Percentiles rank a stretch among this genome's conserved stretches.
Conservation (phyloP, 2,113 vertebrate genomes). For the Aegithalos caudatus region DNA sequence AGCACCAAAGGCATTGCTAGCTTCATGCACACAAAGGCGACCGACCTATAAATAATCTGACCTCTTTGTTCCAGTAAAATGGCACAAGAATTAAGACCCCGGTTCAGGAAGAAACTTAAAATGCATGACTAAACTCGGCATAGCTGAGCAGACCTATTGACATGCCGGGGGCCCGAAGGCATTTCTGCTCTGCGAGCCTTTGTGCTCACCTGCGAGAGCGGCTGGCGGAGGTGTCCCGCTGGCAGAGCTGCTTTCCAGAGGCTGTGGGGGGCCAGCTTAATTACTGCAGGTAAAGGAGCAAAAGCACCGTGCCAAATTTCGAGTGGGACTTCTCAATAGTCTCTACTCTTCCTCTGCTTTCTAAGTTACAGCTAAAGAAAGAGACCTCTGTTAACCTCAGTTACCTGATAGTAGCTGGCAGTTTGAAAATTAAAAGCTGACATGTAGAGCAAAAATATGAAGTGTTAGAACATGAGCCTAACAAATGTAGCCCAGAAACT, state of each 20-base stretch:
- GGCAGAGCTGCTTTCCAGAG: neutral
- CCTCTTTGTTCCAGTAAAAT: conserved; percentile 26
- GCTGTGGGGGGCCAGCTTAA: neutral
- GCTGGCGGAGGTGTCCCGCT: neutral
- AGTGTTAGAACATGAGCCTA: neutral
- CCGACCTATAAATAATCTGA: conserved; percentile 6
- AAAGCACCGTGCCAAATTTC: neutral
- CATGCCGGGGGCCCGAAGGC: neutral
- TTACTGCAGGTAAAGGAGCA: neutral
- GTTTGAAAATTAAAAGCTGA: neutral
- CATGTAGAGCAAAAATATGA: neutral
- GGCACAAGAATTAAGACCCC: neutral
- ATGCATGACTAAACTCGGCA: conserved; percentile 6
- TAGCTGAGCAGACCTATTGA: neutral
- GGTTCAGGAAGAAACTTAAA: conserved; percentile 16
- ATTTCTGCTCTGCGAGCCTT: neutral
- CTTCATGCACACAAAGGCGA: conserved; percentile 1
- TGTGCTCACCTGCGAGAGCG: neutral
- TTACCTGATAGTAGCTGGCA: neutral
- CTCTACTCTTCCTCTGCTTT: neutral
- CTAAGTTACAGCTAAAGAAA: neutral
- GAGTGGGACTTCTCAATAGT: neutral
- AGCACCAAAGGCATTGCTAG: neutral
- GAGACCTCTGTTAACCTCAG: neutral
- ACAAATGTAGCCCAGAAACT: neutral